Base-by-base conservation (phyloP, 2,113 vertebrate species). In the Elaphurus davidianus region DNA sequence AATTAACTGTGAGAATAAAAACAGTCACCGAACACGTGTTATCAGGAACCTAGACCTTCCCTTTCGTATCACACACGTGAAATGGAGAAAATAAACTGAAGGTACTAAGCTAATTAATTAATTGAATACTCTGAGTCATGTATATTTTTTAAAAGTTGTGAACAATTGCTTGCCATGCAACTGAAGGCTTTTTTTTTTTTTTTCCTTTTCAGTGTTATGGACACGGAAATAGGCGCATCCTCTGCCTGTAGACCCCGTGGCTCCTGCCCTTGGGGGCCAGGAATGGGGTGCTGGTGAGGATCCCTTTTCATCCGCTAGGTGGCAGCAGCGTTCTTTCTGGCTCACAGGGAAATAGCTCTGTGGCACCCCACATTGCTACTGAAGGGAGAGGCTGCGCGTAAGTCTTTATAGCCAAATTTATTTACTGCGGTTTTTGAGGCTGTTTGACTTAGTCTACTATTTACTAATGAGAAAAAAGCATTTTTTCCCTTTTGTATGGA, bases 301-400 rank as follows among this genome's bases (percentile, higher is more conserved):
- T 47, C 28, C 50, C 54, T 52, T 27, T 27, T 2, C 47, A 14
- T 17, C 90, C 98, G 17, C 97, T 95, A 98, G 96, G 74, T 98
- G 97, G 96, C 97, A 98, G 67, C 71, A 97, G 2, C 33, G 71
- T 30, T 86, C 97, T 98, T 93, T 25, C 52, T 54, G 59, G 30
- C 28, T 90, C 13, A 12, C 28, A 1, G 45, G 64, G 54, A 23
- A 14, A 7, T 23, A 1, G 78, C 74, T 86, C 40, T 40, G n/a
- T 43, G 57, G 71, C 79, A 25, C 25, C 17, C 27, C n/a, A 21
- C 59, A 30, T 9, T 2, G 64, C n/a, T 27, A 1, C 54, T 43
- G 21, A 64, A 84, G 19, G 47, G 17, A 71, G 28, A 81, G 28
- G 59, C 52, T 52, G 1, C 5, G 82, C 50, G 59, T 47, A 23